These are phyloP conservation scores for Sarcophilus harrisii DNA, from an alignment of 2,797 vertebrate genomes.

Conservation along the genomic window DNA sequence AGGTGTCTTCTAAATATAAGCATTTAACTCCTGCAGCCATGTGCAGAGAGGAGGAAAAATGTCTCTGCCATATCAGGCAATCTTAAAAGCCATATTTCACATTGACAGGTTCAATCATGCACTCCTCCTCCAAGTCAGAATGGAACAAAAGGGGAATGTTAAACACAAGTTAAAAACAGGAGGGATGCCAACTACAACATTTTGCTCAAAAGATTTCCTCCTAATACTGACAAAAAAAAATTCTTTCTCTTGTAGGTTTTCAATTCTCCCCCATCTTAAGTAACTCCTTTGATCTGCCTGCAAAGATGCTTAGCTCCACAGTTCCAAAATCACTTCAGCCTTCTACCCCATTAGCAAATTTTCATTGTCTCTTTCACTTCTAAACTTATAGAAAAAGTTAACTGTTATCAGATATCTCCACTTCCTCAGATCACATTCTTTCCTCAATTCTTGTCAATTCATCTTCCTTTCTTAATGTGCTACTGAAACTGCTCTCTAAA, in stretches of 20 bases:
- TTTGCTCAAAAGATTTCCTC: constrained; percentile 53
- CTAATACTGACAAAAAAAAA: constrained; percentile 56
- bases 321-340: neutral
- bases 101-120: constrained; percentile 77
- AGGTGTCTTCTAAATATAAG: constrained; percentile 60
- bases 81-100: constrained; percentile 74
- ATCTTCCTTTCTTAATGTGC: neutral
- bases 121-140: constrained; percentile 74
- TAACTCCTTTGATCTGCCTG: neutral
- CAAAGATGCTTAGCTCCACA: neutral
- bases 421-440: neutral
- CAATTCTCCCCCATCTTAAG: neutral
- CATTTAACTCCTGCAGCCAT: constrained; percentile 63
- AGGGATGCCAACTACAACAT: constrained; percentile 71
- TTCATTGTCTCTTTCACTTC: neutral
- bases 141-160: constrained; percentile 76
- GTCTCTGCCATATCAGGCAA: constrained; percentile 59
- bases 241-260: neutral
- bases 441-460: neutral
- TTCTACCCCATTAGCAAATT: neutral
- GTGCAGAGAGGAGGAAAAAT: constrained; percentile 64
- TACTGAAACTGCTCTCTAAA: neutral
- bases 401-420: neutral
- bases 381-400: neutral
- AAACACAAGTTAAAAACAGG: constrained; percentile 72